These are phyloP conservation scores for Euschistus heros DNA, from an alignment of 1,140 invertebrate species.

Conservation along the genomic window DNA sequence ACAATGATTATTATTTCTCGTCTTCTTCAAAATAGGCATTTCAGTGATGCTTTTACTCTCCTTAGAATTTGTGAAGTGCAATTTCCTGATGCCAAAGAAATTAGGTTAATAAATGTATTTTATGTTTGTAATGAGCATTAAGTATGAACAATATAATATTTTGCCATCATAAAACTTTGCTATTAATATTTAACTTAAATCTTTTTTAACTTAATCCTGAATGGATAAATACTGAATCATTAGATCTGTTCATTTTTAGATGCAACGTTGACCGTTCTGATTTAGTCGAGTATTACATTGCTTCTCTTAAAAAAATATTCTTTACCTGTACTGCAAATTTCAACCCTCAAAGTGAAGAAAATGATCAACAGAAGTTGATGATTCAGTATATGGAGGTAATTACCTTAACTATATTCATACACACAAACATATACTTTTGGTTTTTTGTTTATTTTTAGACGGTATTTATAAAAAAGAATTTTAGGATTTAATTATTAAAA, in stretches of 20 bases:
- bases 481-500: too few species aligned
- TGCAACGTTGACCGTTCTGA: slow-evolving; percentile 20
- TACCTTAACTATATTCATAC: neutral
- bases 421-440: neutral
- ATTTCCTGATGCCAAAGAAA: slow-evolving; percentile 24
- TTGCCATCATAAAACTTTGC: too few species aligned
- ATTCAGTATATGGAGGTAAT: slow-evolving; percentile 14
- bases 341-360: slow-evolving; percentile 10
- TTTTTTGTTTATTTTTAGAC: neutral
- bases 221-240: too few species aligned
- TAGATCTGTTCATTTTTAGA: neutral
- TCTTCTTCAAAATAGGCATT: slow-evolving; percentile 20
- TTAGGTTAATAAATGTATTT: slow-evolving; percentile 16
- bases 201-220: too few species aligned
- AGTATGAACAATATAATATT: too few species aligned
- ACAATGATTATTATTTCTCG: slow-evolving; percentile 20
- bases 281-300: slow-evolving; percentile 23
- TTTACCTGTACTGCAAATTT: slow-evolving; percentile 2
- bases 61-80: slow-evolving; percentile 18
- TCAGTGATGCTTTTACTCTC: slow-evolving; percentile 19
- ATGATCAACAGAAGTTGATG: slow-evolving; percentile 6
- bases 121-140: neutral
- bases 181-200: too few species aligned
- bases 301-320: slow-evolving; percentile 24
- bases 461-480: too few species aligned